Evolutionary conservation across 2,888 invertebrate species (phyloP), one percentile per base, ranked within the genome.

Genomic region (Resseliella maxima): DNA sequence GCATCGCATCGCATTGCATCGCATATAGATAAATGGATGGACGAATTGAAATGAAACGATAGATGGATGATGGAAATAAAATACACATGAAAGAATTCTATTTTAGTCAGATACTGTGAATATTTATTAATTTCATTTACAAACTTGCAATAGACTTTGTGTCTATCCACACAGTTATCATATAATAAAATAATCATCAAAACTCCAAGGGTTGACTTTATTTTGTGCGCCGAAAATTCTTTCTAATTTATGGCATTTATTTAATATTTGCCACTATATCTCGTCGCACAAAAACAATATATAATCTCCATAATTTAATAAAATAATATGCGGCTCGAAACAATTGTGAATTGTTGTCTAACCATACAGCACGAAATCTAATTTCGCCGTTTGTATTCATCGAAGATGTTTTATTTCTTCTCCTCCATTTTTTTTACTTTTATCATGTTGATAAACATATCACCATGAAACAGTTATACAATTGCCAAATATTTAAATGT

Each of bases 91-190:
- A 50, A 50, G 50, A 50, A 50, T 50, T 59, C 24, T 31, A n/a
- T n/a, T 31, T 31, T 6, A 12, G 10, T 31, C 31, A 15, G 72
- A 31, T 72, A 72, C 72, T 72, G 72, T 72, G 72, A 31, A 72
- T 31, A 72, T 31, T 72, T 2, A 72, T 72, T 72, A 72, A 72
- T 31, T 59, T 31, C 59, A 72, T 72, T 72, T 72, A 72, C 31
- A n/a, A n/a, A 72, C 72, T 72, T 72, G 72, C 72, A 72, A 72
- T 35, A 72, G 72, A 31, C 72, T 72, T 59, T 72, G 72, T 72
- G 72, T 72, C 31, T 72, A 35, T 72, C 72, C 31, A 31, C 72
- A 15, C 72, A 72, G 15, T 72, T 35, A 72, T 31, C 1, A 2
- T 24, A 5, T 12, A 59, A 27, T 24, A 3, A n/a, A 0, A 27